Base-by-base conservation (phyloP, 2,888 invertebrate genomes). In the Eucriotettix oculatus region DNA sequence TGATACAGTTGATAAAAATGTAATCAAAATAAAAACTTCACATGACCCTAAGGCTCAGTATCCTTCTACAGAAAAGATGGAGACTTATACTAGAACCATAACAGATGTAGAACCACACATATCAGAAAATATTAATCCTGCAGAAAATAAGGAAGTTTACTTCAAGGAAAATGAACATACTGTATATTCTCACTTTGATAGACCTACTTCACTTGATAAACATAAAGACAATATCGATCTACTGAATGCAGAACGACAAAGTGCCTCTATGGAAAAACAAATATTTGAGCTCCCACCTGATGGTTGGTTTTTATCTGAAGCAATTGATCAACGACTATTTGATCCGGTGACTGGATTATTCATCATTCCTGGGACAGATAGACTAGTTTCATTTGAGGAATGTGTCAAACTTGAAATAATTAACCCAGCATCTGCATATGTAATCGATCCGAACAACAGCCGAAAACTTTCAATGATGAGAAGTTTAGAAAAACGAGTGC, bases 381-480 rank as follows among this genome's bases (percentile, higher is more conserved):
- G 90, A 66, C 75, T 87, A 59, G 83, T 92, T 54, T 86, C 87
- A 62, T 86, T 96, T 66, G 85, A 89, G 71, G 94, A 95, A 72
- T 91, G 95, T 66, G 78, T 97, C 54, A 84, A 85, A 68, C 78
- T 91, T 62, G 85, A 88, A 69, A 84, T 97, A 40, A 87, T 97
- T 55, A 87, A 94, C 73, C 82, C 87, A 16, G 78, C 84, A 64
- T 94, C 93, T 0, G 91, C 89, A 14, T 75, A 82, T 58, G 90
- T 95, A 1, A 73, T 90, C 42, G 91, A 95, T 71, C 85, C 88
- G 1, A 81, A 78, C 65, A 83, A 82, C 61, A 82, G 82, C 58
- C 82, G 86, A 69, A 81, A 83, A 70, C 73, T 88, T 16, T 77
- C 85, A 7, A 71, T 93, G 14, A 70, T 78, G 10, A 80, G 84